Base-by-base conservation (phyloP, 2,113 vertebrate species). In the Prinia subflava region DNA sequence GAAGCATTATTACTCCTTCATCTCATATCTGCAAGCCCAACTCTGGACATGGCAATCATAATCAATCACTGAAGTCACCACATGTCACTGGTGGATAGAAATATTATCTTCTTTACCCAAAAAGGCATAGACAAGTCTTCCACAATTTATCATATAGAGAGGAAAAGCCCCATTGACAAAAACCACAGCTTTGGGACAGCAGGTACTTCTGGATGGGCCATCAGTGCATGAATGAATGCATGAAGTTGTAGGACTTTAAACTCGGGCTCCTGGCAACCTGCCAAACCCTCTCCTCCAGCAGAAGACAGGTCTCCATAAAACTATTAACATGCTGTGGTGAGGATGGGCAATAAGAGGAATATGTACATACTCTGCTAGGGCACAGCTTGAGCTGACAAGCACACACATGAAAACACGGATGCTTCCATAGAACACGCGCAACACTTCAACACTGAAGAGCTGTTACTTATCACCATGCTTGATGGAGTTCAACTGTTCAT, bases 331-430 rank as follows among this genome's bases (percentile, higher is more conserved):
- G 21, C 19, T 46, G 28, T 4, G 5, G 30, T 13, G 17, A 77
- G 25, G 18, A 68, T 0, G 0, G 33, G 31, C 41, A n/a, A 0
- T 15, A 17, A 59, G n/a, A 68, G 33, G 53, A 89, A 41, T 5
- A 46, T 0, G 0, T 12, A 73, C 0, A 0, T 25, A 27, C 7
- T 39, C 20, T 76, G 15, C 46, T 39, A 62, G 60, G 47, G 68
- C 24, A 70, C 31, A 42, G 67, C 42, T 2, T 78, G 69, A 84
- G 42, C 31, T 37, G 41, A n/a, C 22, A 18, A 1, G 31, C 16
- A 41, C 3, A 2, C 17, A 33, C 7, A 23, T 4, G 13, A 42
- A 71, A 94, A 79, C 0, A 2, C 2, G 44, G 44, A 63, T 33
- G 35, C 25, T 46, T 20, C 47, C 67, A 18, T 1, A 50, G 39